These are phyloP conservation scores for Aradophagus sp. DNA, from an alignment of 1,140 invertebrate species.

Conservation along the genomic window DNA sequence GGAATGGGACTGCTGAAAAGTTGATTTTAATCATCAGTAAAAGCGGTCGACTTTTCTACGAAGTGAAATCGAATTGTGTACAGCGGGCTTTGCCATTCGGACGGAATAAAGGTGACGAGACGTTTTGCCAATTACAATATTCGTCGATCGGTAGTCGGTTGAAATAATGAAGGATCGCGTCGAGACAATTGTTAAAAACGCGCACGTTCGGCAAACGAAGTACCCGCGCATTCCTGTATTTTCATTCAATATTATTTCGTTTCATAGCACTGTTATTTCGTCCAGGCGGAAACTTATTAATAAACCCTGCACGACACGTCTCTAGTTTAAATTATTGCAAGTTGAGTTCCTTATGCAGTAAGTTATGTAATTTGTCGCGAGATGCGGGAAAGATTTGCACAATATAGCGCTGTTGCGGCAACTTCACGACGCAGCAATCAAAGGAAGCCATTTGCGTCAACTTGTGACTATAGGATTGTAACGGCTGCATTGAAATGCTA, in stretches of 20 bases:
- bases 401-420: constrained; percentile 21
- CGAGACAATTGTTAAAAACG: constrained; percentile 8
- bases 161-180: neutral
- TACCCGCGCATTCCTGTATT: constrained; percentile 12
- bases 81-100: too few species aligned
- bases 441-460: constrained; percentile 35
- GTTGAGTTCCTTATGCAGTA: constrained; percentile 35
- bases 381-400: constrained; percentile 38
- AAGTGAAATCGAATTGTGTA: constrained; percentile 9
- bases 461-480: constrained; percentile 19
- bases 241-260: constrained; percentile 22
- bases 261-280: constrained; percentile 26
- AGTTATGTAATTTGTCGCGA: constrained; percentile 43
- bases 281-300: constrained; percentile 32
- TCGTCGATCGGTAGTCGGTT: neutral
- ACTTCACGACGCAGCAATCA: constrained; percentile 29
- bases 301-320: constrained; percentile 30
- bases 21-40: constrained; percentile 14
- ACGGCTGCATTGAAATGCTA: constrained; percentile 20
- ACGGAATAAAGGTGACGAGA: constrained; percentile 2
- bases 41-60: neutral
- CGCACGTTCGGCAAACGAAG: constrained; percentile 21
- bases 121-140: neutral
- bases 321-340: constrained; percentile 45
- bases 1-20: neutral